phyloP scores from a whole-genome alignment of 2,797 vertebrate species.

The Chaenodraco wilsoni region DNA sequence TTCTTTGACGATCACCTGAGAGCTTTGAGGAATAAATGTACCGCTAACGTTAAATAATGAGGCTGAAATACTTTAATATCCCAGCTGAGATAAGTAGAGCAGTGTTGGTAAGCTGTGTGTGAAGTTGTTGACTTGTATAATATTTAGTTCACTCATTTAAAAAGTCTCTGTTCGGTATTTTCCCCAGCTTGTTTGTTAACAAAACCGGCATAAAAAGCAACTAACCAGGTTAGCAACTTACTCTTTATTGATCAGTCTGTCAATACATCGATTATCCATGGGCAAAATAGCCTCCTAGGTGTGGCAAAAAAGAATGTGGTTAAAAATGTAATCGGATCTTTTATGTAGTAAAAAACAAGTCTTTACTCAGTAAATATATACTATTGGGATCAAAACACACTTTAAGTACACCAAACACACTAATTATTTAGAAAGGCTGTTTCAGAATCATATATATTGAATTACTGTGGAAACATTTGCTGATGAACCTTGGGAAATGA shows the following conservation, averaged over 20 bases:
- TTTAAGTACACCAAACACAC: not conserved
- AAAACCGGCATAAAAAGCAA: not conserved
- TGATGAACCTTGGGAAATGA: not conserved
- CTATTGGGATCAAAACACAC: not conserved
- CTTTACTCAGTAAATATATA: not conserved
- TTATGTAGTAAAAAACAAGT: not conserved
- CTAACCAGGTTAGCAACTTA: not conserved
- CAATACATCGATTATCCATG: no score
- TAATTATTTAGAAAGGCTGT: not conserved
- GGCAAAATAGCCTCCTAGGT: no score
- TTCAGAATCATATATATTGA: not conserved
- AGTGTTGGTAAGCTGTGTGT: not conserved
- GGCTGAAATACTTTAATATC: conserved; percentile 13
- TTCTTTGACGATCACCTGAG: not conserved
- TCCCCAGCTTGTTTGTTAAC: not conserved
- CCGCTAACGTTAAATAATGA: not conserved
- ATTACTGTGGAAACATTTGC: no score
- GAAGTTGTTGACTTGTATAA: conserved; percentile 44
- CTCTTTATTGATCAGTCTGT: not conserved
- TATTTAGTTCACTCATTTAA: conserved; percentile 14
- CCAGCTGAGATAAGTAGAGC: conserved; percentile 4
- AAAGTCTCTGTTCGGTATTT: not conserved
- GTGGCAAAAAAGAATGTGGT: no score
- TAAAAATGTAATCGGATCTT: no score
- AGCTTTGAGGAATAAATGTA: not conserved